Evolutionary conservation across 1,140 invertebrate genomes (phyloP), one percentile per base, ranked within the genome.

Genomic region (Trichonephila clavata): DNA sequence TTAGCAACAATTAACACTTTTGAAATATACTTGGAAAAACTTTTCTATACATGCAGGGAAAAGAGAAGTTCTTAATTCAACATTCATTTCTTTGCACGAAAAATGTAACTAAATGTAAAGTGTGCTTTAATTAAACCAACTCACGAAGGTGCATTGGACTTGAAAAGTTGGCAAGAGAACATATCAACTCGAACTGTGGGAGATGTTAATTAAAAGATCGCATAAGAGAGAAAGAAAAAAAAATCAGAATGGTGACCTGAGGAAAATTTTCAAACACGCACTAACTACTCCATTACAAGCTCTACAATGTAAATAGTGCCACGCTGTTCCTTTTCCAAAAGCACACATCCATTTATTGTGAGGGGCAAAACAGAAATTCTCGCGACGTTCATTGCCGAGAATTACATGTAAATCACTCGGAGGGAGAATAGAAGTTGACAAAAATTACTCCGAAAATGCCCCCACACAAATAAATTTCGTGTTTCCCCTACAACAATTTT

Each of bases 391-490:
- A 68, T 21, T 68, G 65, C 65, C 50, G 61, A 63, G 83, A 84
- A 84, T 84, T 27, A 59, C 86, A 57, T 50, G 60, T 89, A 89
- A 89, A 89, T 89, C 87, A 89, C 87, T 84, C 27, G 43, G 10
- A 84, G 43, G 50, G 83, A 60, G 39, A 84, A 84, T 84, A 50
- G 86, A 63, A 61, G 68, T 57, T 89, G 87, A 89, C 87, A 89
- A 89, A 90, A 90, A 90, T 90, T 59, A 90, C 68, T 68, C 61
- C 7, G 61, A 59, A 43, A 61, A 87, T 65, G 50, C 24, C n/a
- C 83, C 86, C 61, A 84, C 59, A 87, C 59, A 87, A 65, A 87
- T 89, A 89, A 89, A 77, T 77, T 89, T 77, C 63, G 57, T 77
- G 13, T 7, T 39, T n/a, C 84, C 60, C 24, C 43, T 87, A 61